Evolutionary conservation across 2,888 invertebrate species (phyloP).

Genomic region (Diogma glabrata): DNA sequence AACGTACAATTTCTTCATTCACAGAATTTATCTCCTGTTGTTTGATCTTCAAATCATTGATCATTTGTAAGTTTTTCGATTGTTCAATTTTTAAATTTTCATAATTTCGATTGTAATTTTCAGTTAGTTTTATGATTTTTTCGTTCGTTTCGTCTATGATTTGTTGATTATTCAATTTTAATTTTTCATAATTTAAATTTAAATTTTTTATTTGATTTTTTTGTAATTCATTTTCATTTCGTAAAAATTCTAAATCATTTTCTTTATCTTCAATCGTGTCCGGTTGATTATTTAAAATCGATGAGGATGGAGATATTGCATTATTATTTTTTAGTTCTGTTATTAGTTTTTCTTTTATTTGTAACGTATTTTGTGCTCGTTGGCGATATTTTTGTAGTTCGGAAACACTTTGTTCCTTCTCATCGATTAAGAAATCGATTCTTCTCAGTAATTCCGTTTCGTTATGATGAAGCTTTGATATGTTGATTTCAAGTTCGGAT

Average conservation of each 20-base stretch:
- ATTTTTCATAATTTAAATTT: slow-evolving; percentile 21
- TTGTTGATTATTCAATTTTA: slow-evolving; percentile 14
- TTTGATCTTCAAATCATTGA: slow-evolving; percentile 32
- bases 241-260: slow-evolving; percentile 46
- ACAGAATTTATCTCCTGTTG: slow-evolving; percentile 33
- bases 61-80: slow-evolving; percentile 36
- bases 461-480: slow-evolving; percentile 37
- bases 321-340: slow-evolving; percentile 46
- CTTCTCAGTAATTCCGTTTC: slow-evolving; percentile 38
- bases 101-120: slow-evolving; percentile 7
- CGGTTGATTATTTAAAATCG: slow-evolving; percentile 27
- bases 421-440: slow-evolving; percentile 37
- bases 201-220: slow-evolving; percentile 25
- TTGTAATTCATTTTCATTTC: slow-evolving; percentile 28
- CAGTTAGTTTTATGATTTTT: slow-evolving; percentile 5
- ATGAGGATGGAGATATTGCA: too few relatives aligned
- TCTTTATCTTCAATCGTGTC: slow-evolving; percentile 32
- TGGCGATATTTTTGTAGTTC: slow-evolving; percentile 66
- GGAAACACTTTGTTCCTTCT: slow-evolving; percentile 34
- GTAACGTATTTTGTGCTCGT: slow-evolving; percentile 65
- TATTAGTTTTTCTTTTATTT: slow-evolving; percentile 65
- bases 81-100: slow-evolving; percentile 35
- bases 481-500: slow-evolving; percentile 31
- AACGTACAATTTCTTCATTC: slow-evolving; percentile 33
- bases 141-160: slow-evolving; percentile 12